These are phyloP conservation scores for Thaumatotibia leucotreta DNA, from an alignment of 1,140 invertebrate genomes.

Conservation along the genomic window DNA sequence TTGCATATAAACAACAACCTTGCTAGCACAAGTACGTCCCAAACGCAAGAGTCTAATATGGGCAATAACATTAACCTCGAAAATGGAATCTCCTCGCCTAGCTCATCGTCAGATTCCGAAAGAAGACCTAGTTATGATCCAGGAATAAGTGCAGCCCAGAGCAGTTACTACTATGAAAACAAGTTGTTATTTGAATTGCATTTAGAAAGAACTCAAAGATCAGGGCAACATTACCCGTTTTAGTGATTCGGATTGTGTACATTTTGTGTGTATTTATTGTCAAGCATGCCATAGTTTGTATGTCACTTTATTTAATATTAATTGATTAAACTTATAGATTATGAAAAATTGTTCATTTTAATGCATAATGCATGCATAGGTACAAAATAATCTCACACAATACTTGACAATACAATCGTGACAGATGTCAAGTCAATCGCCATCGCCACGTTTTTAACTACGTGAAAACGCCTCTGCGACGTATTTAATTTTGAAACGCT, in stretches of 20 bases:
- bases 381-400: too few species aligned
- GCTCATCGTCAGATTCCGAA: slow-evolving; percentile 47
- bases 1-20: slow-evolving; percentile 82
- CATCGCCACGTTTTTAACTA: too few species aligned
- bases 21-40: slow-evolving; percentile 35
- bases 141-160: slow-evolving; percentile 64
- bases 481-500: too few species aligned
- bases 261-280: slow-evolving; percentile 38
- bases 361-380: too few species aligned
- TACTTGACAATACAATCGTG: too few species aligned
- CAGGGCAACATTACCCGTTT: slow-evolving; percentile 70
- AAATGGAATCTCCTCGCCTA: slow-evolving; percentile 50
- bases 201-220: slow-evolving; percentile 73
- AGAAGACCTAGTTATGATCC: slow-evolving; percentile 71
- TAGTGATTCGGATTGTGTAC: slow-evolving; percentile 34
- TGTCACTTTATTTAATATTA: slow-evolving; percentile 40
- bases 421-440: too few species aligned
- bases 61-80: slow-evolving; percentile 46
- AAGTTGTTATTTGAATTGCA: slow-evolving; percentile 75
- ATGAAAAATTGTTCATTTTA: neutral
- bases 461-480: too few species aligned
- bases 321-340: slow-evolving; percentile 31
- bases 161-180: slow-evolving; percentile 72
- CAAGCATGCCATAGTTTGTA: slow-evolving; percentile 30
- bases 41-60: slow-evolving; percentile 54